Conservation (phyloP, 92 coral and sea anemone species). For the Umimayanthus kanabou region DNA sequence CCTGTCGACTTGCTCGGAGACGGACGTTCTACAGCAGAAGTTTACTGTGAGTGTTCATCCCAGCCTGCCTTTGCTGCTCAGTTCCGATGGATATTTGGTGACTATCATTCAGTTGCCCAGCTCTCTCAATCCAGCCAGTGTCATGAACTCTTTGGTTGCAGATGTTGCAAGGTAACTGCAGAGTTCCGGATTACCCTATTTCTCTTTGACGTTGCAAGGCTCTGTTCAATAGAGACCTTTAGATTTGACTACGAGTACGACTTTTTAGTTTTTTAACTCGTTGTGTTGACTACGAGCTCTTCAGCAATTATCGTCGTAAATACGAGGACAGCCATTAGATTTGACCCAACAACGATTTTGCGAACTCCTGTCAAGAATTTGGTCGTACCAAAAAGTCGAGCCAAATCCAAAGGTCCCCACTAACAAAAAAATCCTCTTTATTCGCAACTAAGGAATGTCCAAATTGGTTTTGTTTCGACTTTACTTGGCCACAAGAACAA, state of each 20-base stretch:
- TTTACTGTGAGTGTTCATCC: constrained; percentile 46
- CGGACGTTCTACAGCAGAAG: constrained; percentile 76
- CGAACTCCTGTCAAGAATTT: too few species aligned
- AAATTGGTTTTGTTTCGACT: not conserved
- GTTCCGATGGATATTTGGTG: constrained; percentile 95
- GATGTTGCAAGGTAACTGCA: constrained; percentile 62
- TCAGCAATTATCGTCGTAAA: too few species aligned
- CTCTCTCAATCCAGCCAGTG: constrained; percentile 68
- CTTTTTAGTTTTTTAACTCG: too few species aligned
- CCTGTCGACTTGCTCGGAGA: constrained; percentile 73
- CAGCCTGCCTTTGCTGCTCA: constrained; percentile 71
- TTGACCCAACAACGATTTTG: too few species aligned
- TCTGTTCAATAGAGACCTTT: too few species aligned
- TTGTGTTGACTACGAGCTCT: too few species aligned
- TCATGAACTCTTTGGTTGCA: constrained; percentile 73
- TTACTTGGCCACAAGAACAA: too few species aligned
- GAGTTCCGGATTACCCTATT: not conserved
- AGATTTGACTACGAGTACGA: too few species aligned
- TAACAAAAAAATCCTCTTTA: too few species aligned
- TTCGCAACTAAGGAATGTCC: not conserved
- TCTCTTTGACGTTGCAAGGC: not conserved
- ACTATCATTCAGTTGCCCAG: constrained; percentile 85
- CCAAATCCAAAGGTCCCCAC: too few species aligned
- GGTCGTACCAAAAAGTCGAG: too few species aligned
- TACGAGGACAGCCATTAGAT: too few species aligned